Conservation (phyloP, 2,113 vertebrate species). For the Synodontis membranacea region DNA sequence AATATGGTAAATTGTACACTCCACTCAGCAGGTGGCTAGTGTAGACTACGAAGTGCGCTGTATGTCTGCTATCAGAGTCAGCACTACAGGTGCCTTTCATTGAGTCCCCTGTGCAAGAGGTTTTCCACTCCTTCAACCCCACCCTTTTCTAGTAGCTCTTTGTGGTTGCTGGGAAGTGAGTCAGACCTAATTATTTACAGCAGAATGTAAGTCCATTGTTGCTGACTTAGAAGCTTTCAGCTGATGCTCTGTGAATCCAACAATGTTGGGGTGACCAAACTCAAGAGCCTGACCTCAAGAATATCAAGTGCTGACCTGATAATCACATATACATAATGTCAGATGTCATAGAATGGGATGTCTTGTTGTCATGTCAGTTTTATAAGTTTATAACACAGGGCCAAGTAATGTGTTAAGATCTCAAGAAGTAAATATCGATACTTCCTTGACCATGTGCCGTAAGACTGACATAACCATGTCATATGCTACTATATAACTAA, state of each 20-base stretch:
- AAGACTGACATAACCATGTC: too few species aligned
- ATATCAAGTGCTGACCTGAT: neutral
- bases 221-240: neutral
- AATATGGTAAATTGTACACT: constrained; percentile 11
- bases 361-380: neutral
- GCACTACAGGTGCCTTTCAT: constrained; percentile 12
- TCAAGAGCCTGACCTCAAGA: neutral
- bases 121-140: neutral
- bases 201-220: constrained; percentile 10
- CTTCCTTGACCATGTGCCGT: neutral
- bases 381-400: neutral
- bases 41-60: neutral
- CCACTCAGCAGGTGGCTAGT: constrained; percentile 4
- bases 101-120: neutral
- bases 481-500: neutral
- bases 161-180: constrained; percentile 25
- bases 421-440: neutral
- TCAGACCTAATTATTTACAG: constrained; percentile 26
- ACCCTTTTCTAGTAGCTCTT: constrained; percentile 15
- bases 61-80: neutral
- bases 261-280: neutral
- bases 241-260: neutral
- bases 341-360: too few species aligned
- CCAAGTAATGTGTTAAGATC: neutral
- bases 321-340: neutral